Evolutionary conservation across 2,888 invertebrate species (phyloP), one percentile per base, ranked within the genome.

Genomic region (Mystacides longicornis): DNA sequence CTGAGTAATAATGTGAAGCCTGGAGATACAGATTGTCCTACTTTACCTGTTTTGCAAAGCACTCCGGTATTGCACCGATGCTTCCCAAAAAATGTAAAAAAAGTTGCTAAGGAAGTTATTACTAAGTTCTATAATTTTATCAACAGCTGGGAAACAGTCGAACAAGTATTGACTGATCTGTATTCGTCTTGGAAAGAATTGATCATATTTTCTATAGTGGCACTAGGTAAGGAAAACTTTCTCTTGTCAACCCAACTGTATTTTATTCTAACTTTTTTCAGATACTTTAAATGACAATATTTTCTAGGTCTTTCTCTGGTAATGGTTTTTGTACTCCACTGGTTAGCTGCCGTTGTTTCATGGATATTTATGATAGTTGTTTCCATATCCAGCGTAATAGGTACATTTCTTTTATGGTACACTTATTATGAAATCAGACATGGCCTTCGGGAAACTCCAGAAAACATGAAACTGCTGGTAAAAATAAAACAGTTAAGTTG

Each of bases 151-250:
- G 92, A 93, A 68, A 82, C 87, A 27, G 81, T 93, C 64, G 91
- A 93, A 71, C 91, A 93, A 73, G 84, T 93, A 69, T 74, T 94
- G 31, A 86, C 87, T 50, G 95, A 96, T 73, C 75, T 96, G 5
- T 93, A 92, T 67, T 84, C 86, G 58, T 88, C 91, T 37, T 93
- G 93, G 93, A 85, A 82, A 65, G 85, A 89, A 69, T 89, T 96
- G 72, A 78, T 91, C 50, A 82, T 82, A 31, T 81, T 94, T 65
- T 86, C 89, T 52, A 83, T 87, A 59, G 72, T 93, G 57, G 84
- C 93, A 59, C 82, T 94, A 67, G 81, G 93, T 93, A 81, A 77
- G 79, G n/a, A n/a, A n/a, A n/a, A n/a, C 31, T 31, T 7, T 9
- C 31, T 31, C 7, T 21, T 2, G 21, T 47, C 14, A 47, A 47